A percentile compares a stretch with the other conserved stretches of the same genome.
These are phyloP conservation scores for Nomada lathburiana DNA, from an alignment of 2,888 invertebrate genomes.

Conservation along the genomic window DNA sequence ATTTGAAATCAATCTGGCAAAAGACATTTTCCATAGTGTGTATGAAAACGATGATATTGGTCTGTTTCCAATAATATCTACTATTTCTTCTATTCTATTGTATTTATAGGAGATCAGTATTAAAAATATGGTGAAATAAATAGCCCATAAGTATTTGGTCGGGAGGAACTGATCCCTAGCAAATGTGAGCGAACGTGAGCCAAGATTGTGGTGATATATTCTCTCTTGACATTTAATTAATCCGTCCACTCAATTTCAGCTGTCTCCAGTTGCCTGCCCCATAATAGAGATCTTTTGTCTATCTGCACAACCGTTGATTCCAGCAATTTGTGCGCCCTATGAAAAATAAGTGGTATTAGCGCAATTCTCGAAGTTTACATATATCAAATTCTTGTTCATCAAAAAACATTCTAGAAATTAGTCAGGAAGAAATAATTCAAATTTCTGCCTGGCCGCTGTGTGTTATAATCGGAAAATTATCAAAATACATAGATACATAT, in stretches of 20 bases:
- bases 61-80: no score
- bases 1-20: background rate
- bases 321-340: conserved; percentile 1
- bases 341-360: background rate
- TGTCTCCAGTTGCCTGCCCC: conserved; percentile 24
- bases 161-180: conserved; percentile 15
- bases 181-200: conserved; percentile 23
- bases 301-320: conserved; percentile 21
- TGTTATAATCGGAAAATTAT: no score
- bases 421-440: background rate
- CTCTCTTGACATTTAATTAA: conserved; percentile 59
- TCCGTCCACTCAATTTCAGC: conserved; percentile 49
- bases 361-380: background rate
- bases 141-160: conserved; percentile 3
- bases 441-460: background rate
- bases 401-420: background rate
- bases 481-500: no score
- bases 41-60: no score
- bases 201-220: conserved; percentile 51
- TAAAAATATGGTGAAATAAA: conserved; percentile 1
- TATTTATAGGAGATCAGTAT: background rate
- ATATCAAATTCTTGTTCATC: background rate
- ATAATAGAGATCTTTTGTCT: conserved; percentile 33
- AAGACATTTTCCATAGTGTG: no score
- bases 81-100: no score